phyloP scores from a whole-genome alignment of 2,113 vertebrate genomes.

The Copsychus sechellarum region DNA sequence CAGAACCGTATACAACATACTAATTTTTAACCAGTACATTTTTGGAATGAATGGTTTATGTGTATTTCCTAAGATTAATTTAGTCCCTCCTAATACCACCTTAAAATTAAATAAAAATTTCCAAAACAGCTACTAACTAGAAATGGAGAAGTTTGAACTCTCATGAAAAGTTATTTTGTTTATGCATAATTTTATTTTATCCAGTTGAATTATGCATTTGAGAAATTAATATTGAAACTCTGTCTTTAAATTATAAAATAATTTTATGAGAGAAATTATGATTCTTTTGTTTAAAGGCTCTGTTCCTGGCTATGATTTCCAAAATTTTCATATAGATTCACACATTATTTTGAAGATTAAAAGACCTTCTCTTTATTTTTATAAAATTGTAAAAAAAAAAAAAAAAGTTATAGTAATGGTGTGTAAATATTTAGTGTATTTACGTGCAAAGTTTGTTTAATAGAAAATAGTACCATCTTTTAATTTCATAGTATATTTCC shows the following conservation, averaged over 20 bases:
- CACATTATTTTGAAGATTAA: neutral
- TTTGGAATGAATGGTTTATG: neutral
- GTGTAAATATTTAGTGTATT: neutral
- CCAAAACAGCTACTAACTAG: neutral
- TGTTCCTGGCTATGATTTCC: neutral
- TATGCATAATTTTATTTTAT: neutral
- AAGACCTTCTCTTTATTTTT: neutral
- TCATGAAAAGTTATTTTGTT: neutral
- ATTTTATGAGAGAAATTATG: neutral
- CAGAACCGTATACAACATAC: neutral
- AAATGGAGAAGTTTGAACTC: neutral
- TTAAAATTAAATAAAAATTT: neutral
- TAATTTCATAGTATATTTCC: neutral
- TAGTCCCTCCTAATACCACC: neutral
- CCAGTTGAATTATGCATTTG: neutral
- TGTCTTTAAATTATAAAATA: neutral
- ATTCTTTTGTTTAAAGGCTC: neutral
- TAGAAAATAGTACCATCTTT: neutral
- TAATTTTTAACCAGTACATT: neutral
- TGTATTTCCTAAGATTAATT: neutral
- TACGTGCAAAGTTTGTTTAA: neutral
- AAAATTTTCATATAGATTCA: neutral
- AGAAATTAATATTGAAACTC: neutral
- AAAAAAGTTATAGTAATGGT: neutral
- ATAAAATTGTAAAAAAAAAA: neutral